Base-by-base conservation (phyloP, 1,140 invertebrate species). In the Bombus terrestris region DNA sequence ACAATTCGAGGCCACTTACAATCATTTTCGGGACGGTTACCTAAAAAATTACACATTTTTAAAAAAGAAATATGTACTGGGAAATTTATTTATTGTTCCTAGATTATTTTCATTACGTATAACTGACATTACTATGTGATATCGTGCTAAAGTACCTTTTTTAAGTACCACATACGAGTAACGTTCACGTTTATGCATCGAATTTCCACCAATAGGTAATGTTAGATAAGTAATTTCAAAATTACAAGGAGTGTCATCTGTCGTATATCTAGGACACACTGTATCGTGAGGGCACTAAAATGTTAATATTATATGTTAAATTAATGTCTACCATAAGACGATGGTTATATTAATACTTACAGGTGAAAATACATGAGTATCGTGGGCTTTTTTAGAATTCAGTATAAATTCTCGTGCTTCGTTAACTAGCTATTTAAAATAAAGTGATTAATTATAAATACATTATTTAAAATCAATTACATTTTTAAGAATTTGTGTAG, bases 151-250 rank as follows among this genome's bases (percentile, higher is more conserved):
- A 25, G 91, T 93, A 94, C 98, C 97, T 96, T 98, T 98, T 92
- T 96, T 97, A 35, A 98, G 93, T 71, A 99, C 96, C 0, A 98
- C 95, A 93, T 98, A 98, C 13, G 97, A 97, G 94, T 96, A 98
- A 37, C 95, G 82, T 88, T 98, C 97, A 28, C 92, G 94, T 53
- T 92, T 90, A 0, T 94, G 85, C 86, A 95, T 92, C 6, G 91
- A 85, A 75, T 94, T 94, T 3, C 93, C 91, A 59, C 88, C 92
- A 85, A 97, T 95, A 43, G 95, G 95, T 81, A 98, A 91, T 2
- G 96, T 95, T 66, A 95, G 93, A 94, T 97, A 98, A 22, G 95
- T 90, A 39, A 97, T 96, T 86, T 96, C 90, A 94, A 98, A 98
- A 93, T 97, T 98, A 93, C 98, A 99, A 0, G 97, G 97, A 22